Base-by-base conservation (phyloP, 2,797 vertebrate species). In the Takifugu rubripes region DNA sequence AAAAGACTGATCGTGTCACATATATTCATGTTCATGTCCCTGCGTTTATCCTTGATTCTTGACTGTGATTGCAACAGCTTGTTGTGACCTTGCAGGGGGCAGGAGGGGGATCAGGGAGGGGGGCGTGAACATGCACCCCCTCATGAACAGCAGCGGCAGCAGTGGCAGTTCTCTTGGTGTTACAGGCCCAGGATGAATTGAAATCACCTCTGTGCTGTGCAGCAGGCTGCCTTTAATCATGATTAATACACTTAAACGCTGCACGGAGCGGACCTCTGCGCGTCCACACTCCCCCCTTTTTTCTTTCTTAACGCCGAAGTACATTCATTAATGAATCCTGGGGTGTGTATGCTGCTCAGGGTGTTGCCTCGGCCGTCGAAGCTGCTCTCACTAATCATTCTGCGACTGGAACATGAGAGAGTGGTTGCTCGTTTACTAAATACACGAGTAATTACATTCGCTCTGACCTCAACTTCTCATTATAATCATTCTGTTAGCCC, bases 221-320 rank as follows among this genome's bases (percentile, higher is more conserved):
- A 74, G 78, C 74, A 77, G 65, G 55, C 25, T 44, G 25, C 68
- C 77, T 80, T 88, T 87, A 88, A 90, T 84, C 84, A 79, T 87
- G 87, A 90, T 87, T 81, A 84, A 90, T 86, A 66, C 54, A 70
- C 77, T 75, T 66, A 49, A 77, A 68, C 44, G 46, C 64, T 62
- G 72, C 68, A 73, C 74, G 74, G 77, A 83, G 79, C 78, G 71
- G 70, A 63, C 59, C 66, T 59, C 59, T 59, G 31, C 36, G 5
- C 2, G 4, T 40, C 12, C 33, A 36, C 2, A 12, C 33, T 11
- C 10, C 11, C 3, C 11, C 3, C 11, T 40, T 40, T 33, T 40
- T 40, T 40, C 4, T 10, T 40, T 40, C 3, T 12, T 40, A 73
- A 68, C 72, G 74, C 65, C 51, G 75, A 66, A 83, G 79, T 75